Evolutionary conservation across 2,113 vertebrate genomes (phyloP).

Genomic region (Garra rufa): DNA sequence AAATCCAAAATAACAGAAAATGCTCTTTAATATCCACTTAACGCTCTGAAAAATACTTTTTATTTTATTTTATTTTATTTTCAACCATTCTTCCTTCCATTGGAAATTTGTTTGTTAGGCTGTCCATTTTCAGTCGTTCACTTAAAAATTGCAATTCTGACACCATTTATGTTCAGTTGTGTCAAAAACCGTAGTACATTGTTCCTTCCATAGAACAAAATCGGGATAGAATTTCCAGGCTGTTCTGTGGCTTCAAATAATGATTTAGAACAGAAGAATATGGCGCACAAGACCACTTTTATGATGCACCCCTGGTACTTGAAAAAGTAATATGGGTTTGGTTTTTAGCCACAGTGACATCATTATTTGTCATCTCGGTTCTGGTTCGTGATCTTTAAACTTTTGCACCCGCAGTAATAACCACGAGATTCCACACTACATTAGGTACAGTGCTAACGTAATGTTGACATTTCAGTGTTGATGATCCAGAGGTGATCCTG

Average conservation of each 20-base stretch:
- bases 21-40: slow-evolving; percentile 54
- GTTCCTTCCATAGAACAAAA: too few species aligned
- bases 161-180: background rate
- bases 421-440: background rate
- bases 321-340: background rate
- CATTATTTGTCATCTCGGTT: slow-evolving; percentile 3
- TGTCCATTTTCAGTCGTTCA: background rate
- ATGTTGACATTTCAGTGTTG: slow-evolving; percentile 24
- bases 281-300: background rate
- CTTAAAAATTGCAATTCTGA: background rate
- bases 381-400: slow-evolving; percentile 24
- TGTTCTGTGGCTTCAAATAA: background rate
- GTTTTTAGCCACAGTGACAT: background rate
- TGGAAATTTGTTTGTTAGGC: background rate
- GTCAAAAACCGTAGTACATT: too few species aligned
- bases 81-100: background rate
- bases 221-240: too few species aligned
- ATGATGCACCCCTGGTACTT: background rate
- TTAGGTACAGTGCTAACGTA: slow-evolving; percentile 17
- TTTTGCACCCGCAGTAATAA: slow-evolving; percentile 11
- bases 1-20: slow-evolving; percentile 59
- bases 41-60: slow-evolving; percentile 42
- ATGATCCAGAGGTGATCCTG: slow-evolving; percentile 12
- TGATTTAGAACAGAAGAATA: background rate
- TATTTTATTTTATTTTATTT: too few species aligned